phyloP scores from a whole-genome alignment of 2,888 invertebrate genomes.

The Yponomeuta cagnagella region DNA sequence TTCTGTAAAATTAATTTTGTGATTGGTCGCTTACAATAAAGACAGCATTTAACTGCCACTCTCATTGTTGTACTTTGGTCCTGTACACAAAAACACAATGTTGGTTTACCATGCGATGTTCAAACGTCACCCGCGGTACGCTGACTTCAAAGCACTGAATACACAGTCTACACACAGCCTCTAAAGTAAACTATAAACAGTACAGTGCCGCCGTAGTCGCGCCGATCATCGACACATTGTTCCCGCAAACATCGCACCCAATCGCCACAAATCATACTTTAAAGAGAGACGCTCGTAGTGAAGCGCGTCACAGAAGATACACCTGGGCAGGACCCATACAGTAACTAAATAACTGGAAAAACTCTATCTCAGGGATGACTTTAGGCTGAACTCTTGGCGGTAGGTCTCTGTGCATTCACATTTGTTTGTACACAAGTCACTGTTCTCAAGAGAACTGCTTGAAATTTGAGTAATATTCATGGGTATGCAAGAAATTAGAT shows the following conservation, averaged over 20 bases:
- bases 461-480: too few species aligned
- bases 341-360: too few species aligned
- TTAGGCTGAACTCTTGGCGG: too few species aligned
- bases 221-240: conserved; percentile 9
- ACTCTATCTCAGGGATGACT: too few species aligned
- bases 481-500: too few species aligned
- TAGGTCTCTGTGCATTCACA: too few species aligned
- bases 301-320: neutral
- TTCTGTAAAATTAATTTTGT: neutral
- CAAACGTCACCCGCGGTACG: neutral
- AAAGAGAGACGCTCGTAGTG: neutral
- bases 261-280: conserved; percentile 11
- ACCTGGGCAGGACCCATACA: too few species aligned
- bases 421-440: too few species aligned
- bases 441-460: too few species aligned
- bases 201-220: neutral
- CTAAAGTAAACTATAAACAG: neutral
- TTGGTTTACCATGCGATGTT: neutral
- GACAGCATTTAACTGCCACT: neutral
- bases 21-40: neutral
- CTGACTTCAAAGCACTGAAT: neutral
- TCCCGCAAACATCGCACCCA: conserved; percentile 14
- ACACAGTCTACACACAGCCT: neutral
- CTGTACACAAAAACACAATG: neutral
- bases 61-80: neutral